phyloP scores from a whole-genome alignment of 2,888 invertebrate genomes.

The Hymenopus coronatus region DNA sequence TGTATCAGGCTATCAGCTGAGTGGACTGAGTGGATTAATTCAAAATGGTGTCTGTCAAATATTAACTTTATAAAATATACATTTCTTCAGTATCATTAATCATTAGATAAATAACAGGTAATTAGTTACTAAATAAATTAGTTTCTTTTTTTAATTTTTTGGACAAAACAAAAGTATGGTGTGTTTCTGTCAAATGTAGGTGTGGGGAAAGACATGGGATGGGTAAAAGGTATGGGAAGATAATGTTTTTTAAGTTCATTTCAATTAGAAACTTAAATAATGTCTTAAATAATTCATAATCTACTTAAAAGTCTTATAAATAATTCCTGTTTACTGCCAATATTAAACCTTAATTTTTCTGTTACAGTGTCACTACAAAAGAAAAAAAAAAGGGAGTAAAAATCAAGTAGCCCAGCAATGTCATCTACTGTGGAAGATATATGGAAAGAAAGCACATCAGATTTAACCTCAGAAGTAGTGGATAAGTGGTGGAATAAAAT shows the following conservation, averaged over 20 bases:
- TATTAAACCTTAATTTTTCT: background rate
- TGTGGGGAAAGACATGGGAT: background rate
- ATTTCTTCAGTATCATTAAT: background rate
- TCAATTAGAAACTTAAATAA: background rate
- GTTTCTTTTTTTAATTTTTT: background rate
- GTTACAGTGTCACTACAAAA: background rate
- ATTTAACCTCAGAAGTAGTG: constrained; percentile 41
- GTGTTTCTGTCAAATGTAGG: background rate
- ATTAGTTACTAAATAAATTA: background rate
- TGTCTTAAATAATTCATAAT: background rate
- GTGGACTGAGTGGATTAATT: background rate
- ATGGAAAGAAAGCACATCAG: constrained; percentile 47
- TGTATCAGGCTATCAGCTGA: background rate
- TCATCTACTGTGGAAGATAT: constrained; percentile 39
- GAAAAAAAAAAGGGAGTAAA: too few relatives aligned
- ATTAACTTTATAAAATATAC: background rate
- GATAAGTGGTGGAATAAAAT: constrained; percentile 47
- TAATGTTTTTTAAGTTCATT: background rate
- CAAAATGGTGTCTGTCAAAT: background rate
- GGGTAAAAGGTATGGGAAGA: background rate
- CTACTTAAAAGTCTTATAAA: background rate
- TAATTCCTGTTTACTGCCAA: background rate
- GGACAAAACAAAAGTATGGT: background rate
- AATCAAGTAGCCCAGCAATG: background rate
- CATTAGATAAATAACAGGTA: background rate